Base-by-base conservation (phyloP, 1,140 invertebrate species). In the Ectropis grisescens region DNA sequence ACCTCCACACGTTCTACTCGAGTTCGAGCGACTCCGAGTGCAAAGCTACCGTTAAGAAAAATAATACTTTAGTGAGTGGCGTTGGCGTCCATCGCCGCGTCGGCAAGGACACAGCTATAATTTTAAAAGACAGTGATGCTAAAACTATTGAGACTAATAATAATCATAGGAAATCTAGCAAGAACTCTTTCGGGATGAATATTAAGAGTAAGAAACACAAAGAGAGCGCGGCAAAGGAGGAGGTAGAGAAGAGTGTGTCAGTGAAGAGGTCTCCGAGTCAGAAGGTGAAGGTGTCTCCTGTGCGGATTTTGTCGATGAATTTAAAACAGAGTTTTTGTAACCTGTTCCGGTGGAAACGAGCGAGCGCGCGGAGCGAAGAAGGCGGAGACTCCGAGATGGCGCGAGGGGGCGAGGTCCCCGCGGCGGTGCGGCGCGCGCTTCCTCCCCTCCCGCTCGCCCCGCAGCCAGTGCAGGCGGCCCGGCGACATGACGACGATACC, bases 301-400 rank as follows among this genome's bases (percentile, higher is more conserved):
- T 85, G 49, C 78, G 76, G 23, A 86, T 89, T 50, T 85, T 90
- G 51, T 89, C 88, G 1, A 76, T 90, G 26, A 91, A 90, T 72
- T 85, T 93, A n/a, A 93, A 93, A 66, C 91, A 93, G 61, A 92
- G 90, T n/a, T 85, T 94, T 42, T 93, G 91, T 72, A 93, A 91
- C 78, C 87, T 94, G 56, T 93, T 93, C 65, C 86, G 90, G 48
- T 91, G 92, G 66, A n/a, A n/a, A n/a, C n/a, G n/a, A n/a, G n/a
- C n/a, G n/a, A n/a, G n/a, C n/a, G n/a, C n/a, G n/a, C 86, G 87
- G 10, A 48, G 62, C 10, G 47, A 62, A 6, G 54, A 44, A 15
- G 53, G 58, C 3, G 47, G 31, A 1, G 50, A 49, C 9, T 41
- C 60, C 12, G 66, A 36, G 42, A 54, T 15, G 37, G 16, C 8